Percentiles rank a stretch among this genome's conserved stretches.
phyloP scores from a whole-genome alignment of 92 coral and sea anemone genomes.

The Bergia sp. region DNA sequence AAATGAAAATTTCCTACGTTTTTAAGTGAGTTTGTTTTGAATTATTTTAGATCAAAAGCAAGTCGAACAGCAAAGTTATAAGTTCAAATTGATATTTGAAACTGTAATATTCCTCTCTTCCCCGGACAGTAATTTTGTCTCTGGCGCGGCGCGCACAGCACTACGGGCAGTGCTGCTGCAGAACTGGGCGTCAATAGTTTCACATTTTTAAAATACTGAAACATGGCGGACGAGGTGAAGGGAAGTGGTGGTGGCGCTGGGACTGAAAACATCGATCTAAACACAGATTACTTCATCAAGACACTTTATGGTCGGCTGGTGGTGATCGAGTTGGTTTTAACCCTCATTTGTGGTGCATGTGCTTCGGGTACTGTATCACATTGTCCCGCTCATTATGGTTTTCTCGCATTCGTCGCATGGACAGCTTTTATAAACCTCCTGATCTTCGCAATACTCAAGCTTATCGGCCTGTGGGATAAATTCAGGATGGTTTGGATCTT shows the following conservation, averaged over 20 bases:
- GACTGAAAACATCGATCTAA: constrained; percentile 8
- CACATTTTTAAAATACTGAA: not conserved
- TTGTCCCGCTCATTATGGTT: constrained; percentile 54
- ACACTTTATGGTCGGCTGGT: constrained; percentile 62
- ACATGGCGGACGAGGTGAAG: constrained; percentile 55
- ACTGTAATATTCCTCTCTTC: no score
- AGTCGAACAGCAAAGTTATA: no score
- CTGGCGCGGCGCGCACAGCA: no score
- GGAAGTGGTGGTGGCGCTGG: constrained; percentile 5
- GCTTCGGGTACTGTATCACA: not conserved
- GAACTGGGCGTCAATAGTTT: constrained; percentile 26
- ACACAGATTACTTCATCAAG: constrained; percentile 36
- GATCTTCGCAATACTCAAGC: constrained; percentile 83
- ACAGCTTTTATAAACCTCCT: constrained; percentile 80
- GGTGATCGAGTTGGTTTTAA: constrained; percentile 58
- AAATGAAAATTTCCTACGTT: no score
- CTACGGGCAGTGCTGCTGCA: not conserved
- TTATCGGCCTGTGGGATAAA: constrained; percentile 85
- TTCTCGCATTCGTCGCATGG: constrained; percentile 89
- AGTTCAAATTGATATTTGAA: no score
- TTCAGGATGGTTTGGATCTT: constrained; percentile 75
- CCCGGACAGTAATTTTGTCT: no score
- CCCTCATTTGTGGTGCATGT: constrained; percentile 74
- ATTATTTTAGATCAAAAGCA: no score
- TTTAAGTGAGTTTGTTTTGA: no score